These are phyloP conservation scores for Euwallacea fornicatus DNA, from an alignment of 1,140 invertebrate genomes.

Conservation along the genomic window DNA sequence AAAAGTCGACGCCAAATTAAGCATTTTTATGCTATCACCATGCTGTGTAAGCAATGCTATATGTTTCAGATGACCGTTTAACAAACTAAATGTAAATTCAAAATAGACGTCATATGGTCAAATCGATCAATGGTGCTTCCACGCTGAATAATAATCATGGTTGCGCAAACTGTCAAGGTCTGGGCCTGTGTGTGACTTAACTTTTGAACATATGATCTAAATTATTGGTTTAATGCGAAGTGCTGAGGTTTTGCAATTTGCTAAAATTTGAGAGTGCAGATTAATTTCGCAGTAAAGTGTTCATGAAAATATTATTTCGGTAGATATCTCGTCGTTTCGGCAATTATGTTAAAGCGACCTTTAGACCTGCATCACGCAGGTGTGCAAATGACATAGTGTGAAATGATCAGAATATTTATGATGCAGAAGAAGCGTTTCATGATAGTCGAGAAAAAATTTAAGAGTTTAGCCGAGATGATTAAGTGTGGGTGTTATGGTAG, in stretches of 20 bases:
- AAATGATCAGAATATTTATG: too few species aligned
- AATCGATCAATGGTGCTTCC: slow-evolving; percentile 14
- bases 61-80: neutral
- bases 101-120: neutral
- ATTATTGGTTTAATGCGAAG: slow-evolving; percentile 31
- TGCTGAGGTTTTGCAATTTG: slow-evolving; percentile 13
- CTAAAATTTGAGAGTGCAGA: too few species aligned
- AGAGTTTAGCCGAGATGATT: too few species aligned
- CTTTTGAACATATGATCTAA: slow-evolving; percentile 32
- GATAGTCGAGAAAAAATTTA: too few species aligned
- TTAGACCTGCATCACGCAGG: too few species aligned
- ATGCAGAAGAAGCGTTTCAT: too few species aligned
- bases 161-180: slow-evolving; percentile 31
- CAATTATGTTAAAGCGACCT: too few species aligned
- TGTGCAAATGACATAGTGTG: too few species aligned
- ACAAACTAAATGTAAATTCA: neutral
- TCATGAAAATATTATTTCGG: too few species aligned
- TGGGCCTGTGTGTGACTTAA: slow-evolving; percentile 28
- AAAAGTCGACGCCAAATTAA: slow-evolving; percentile 64
- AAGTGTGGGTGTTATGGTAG: too few species aligned
- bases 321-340: too few species aligned
- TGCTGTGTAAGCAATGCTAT: neutral
- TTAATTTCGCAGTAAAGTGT: too few species aligned
- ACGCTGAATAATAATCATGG: slow-evolving; percentile 20
- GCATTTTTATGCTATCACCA: slow-evolving; percentile 52